Base-by-base conservation (phyloP, 2,113 vertebrate species). In the Neodon shergylaensis region DNA sequence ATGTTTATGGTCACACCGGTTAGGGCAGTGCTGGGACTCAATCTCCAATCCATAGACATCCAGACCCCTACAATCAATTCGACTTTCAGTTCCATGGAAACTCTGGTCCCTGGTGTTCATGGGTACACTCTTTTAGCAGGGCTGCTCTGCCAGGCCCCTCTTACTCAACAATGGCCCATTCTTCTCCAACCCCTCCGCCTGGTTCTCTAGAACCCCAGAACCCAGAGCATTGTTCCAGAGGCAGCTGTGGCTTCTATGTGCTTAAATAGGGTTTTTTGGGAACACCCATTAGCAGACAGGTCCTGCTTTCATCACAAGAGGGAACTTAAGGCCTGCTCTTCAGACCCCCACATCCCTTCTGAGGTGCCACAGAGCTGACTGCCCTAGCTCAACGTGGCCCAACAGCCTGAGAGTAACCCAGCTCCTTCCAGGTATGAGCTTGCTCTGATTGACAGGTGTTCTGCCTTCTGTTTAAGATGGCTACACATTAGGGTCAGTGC, bases 141-240 rank as follows among this genome's bases (percentile, higher is more conserved):
- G 63, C 47, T 94, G 44, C 26, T 10, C 47, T 70, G 91, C 31
- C 26, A 52, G 85, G 26, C 7, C 22, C 54, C 79, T 78, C 79
- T 97, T 84, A 98, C 91, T 74, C 92, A 97, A 98, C 85, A 98
- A 97, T 97, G 91, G 11, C 42, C 52, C 89, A 86, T 94, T 97
- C 65, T 96, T 88, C 81, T 77, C 74, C 82, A 14, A 12, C 22
- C 31, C 47, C 73, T 19, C 49, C 21, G 85, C 39, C 54, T 14
- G 36, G 42, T 4, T 21, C 47, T 70, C 66, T 49, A 92, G 95
- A 95, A 96, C 42, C 87, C 49, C 58, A 66, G 95, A 96, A 92
- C 81, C 88, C 88, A 88, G 97, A 96, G 94, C 85, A 12, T 0
- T 68, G 90, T 1, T 44, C 5, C 10, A 36, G 63, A 31, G 33